These are phyloP conservation scores for Diplogasteroides magnus DNA, from an alignment of 1,140 invertebrate species.

Conservation along the genomic window DNA sequence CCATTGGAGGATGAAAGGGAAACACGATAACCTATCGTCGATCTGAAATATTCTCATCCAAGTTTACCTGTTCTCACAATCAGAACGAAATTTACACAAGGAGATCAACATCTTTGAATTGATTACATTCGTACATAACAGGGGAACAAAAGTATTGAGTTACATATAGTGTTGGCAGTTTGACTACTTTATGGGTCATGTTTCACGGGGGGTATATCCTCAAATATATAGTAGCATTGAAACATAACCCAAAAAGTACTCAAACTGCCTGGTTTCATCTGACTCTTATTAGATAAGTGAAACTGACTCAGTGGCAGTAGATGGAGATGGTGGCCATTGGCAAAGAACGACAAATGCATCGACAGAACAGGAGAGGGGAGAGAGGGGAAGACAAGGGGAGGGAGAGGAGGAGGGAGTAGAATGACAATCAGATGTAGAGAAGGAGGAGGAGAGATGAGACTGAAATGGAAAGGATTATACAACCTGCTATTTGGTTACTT, in stretches of 20 bases:
- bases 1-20: neutral
- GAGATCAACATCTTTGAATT: constrained; percentile 14
- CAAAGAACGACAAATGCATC: neutral
- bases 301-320: constrained; percentile 15
- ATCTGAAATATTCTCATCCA: too few species aligned
- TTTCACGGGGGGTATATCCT: too few species aligned
- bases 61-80: too few species aligned
- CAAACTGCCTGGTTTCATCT: too few species aligned
- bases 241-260: too few species aligned
- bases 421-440: constrained; percentile 16
- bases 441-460: constrained; percentile 3
- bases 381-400: constrained; percentile 4
- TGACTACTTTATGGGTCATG: too few species aligned
- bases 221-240: too few species aligned
- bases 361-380: constrained; percentile 14
- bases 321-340: constrained; percentile 9
- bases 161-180: constrained; percentile 12
- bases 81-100: too few species aligned
- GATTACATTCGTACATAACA: constrained; percentile 11
- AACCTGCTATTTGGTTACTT: too few species aligned
- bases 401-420: constrained; percentile 14
- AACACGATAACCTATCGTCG: neutral
- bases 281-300: too few species aligned
- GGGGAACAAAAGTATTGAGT: constrained; percentile 14
- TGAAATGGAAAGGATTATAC: neutral